A percentile compares a stretch with the other conserved stretches of the same genome.
Evolutionary conservation across 2,888 invertebrate genomes (phyloP).

Genomic region (Pilophorus perplexus): DNA sequence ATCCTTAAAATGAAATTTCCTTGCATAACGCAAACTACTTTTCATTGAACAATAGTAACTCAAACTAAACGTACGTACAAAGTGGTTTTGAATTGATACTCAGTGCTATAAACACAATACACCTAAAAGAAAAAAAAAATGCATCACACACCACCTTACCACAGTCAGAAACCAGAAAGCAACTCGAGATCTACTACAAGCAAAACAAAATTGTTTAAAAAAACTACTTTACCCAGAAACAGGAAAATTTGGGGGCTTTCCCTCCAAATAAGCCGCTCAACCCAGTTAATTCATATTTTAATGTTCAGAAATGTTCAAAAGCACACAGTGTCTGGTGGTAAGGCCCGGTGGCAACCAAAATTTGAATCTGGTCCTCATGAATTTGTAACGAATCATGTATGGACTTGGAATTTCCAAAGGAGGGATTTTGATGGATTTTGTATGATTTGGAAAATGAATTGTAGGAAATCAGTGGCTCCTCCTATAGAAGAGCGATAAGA

Average conservation of each 20-base stretch:
- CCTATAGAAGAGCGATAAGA: background rate
- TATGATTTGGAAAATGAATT: background rate
- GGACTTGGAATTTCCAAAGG: background rate
- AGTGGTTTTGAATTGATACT: too few relatives aligned
- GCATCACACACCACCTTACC: slow-evolving; percentile 41
- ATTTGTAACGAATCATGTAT: background rate
- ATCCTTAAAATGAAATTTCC: too few relatives aligned
- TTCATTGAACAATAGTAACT: too few relatives aligned
- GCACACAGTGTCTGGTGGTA: background rate
- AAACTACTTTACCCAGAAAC: slow-evolving; percentile 6
- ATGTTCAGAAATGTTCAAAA: too few relatives aligned
- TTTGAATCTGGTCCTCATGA: slow-evolving; percentile 23
- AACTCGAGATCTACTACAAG: slow-evolving; percentile 19
- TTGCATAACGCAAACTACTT: too few relatives aligned
- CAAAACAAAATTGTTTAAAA: slow-evolving; percentile 2
- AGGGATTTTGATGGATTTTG: background rate
- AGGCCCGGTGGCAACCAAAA: slow-evolving; percentile 16
- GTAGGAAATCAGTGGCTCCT: too few relatives aligned
- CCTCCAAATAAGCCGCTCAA: too few relatives aligned
- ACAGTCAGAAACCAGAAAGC: slow-evolving; percentile 24
- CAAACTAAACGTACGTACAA: too few relatives aligned
- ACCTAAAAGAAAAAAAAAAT: slow-evolving; percentile 18
- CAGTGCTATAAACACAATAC: slow-evolving; percentile 11
- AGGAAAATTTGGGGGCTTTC: slow-evolving; percentile 2
- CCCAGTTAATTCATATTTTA: too few relatives aligned